Base-by-base conservation (phyloP, 2,113 vertebrate genomes). In the Chionomys nivalis region DNA sequence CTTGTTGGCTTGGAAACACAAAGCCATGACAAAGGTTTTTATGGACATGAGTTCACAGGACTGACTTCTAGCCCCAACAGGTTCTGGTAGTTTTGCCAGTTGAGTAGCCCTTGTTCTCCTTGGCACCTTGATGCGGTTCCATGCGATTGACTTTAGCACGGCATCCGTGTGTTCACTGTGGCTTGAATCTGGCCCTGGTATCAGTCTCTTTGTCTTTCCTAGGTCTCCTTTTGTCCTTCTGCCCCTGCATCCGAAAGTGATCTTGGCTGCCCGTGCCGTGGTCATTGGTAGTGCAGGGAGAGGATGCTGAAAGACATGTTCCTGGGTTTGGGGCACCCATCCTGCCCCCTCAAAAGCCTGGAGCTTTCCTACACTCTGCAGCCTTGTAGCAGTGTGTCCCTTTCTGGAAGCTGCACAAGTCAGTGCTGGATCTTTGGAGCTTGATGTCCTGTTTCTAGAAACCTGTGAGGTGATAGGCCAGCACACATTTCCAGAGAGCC, bases 251-350 rank as follows among this genome's bases (percentile, higher is more conserved):
- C 90, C 90, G 87, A 96, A 97, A 90, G 96, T 98, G 98, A 89
- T 86, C 76, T 0, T 89, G 97, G 95, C 86, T 96, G 1, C 49
- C 66, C 0, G 96, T 99, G 94, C 97, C 98, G 98, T 31, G 98
- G 98, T 99, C 99, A 99, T 99, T 97, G 98, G 99, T 99, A 98
- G 72, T 98, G 96, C 98, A 98, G 98, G 99, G 70, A 98, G 36
- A 98, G 49, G 0, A 93, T 90, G 58, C 39, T 49, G 90, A 89
- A 98, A 98, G 97, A n/a, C 0, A 97, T 24, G 98, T 97, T 98
- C 98, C 98, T 52, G 77, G 98, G 98, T 99, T 97, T 97, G 96
- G 82, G 93, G 98, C 97, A 97, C 7, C 1, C 0, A 2, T 10
- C 0, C 72, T 23, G 0, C 98, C 97, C 97, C 97, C 98, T 3